Base-by-base conservation (phyloP, 2,113 vertebrate species). In the Galeopterus variegatus region DNA sequence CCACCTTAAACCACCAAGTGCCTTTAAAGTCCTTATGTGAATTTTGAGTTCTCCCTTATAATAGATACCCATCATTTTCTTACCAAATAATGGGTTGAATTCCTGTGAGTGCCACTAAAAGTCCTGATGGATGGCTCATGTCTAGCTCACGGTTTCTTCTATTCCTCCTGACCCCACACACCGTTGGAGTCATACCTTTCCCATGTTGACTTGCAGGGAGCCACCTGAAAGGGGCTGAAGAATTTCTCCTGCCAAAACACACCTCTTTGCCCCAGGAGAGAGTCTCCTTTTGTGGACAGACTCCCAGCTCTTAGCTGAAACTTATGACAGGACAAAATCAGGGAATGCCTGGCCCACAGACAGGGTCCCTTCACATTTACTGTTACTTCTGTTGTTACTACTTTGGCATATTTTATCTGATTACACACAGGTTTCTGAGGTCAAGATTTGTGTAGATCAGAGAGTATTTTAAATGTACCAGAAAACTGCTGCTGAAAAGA, bases 1-100 rank as follows among this genome's bases (percentile, higher is more conserved):
- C 65, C 26, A 86, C n/a, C 28, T 90, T 33, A 75, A 94, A 69
- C 5, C 5, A 48, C 28, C 23, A 87, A 87, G 56, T 96, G 58
- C n/a, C 6, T 90, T 92, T 75, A 23, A 96, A 89, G 19, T 52
- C n/a, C 69, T 79, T 65, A 23, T 1, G 4, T 31, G 52, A 54
- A 52, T 84, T 84, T 70, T 86, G 26, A 95, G 80, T 77, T 90
- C 14, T 70, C 41, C 31, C 11, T 0, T 48, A 19, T 36, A 73
- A 56, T 33, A 28, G 4, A 67, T 15, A 28, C 45, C 50, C 12
- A 41, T 26, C 24, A 13, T 11, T 85, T 84, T 70, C 54, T 76
- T 60, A 88, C 52, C 6, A 67, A n/a, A 82, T 15, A 90, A 83
- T 21, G 12, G 28, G 17, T 50, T 93, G 48, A 54, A 77, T 82